phyloP scores from a whole-genome alignment of 2,888 invertebrate genomes.

The Byasa hedistus region DNA sequence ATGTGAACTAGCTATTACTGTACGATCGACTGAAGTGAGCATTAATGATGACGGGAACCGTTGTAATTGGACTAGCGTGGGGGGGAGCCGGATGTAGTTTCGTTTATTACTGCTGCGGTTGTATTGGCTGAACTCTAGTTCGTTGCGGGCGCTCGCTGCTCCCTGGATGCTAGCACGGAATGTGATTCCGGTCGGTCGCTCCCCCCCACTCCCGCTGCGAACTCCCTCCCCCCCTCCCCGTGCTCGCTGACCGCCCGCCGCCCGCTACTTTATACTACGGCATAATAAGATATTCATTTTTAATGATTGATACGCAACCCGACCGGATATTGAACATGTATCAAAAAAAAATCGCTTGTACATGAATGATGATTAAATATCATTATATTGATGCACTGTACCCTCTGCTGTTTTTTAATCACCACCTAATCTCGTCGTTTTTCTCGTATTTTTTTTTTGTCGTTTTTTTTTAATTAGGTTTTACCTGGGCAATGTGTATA shows the following conservation, averaged over 20 bases:
- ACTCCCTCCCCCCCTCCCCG: background rate
- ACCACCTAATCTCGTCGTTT: constrained; percentile 59
- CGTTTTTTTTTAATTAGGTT: constrained; percentile 67
- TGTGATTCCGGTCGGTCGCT: constrained; percentile 71
- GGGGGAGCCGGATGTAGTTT: constrained; percentile 64
- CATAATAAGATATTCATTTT: constrained; percentile 77
- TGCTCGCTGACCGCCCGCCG: constrained; percentile 44
- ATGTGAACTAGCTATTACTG: constrained; percentile 69
- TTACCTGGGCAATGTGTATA: constrained; percentile 77
- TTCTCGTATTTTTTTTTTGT: constrained; percentile 37
- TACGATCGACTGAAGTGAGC: constrained; percentile 73
- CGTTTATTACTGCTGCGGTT: constrained; percentile 56
- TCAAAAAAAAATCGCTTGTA: constrained; percentile 85
- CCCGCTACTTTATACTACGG: constrained; percentile 64
- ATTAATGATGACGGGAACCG: constrained; percentile 50
- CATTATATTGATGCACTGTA: constrained; percentile 87
- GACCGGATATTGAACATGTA: constrained; percentile 72
- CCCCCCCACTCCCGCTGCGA: constrained; percentile 46
- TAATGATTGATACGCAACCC: constrained; percentile 59
- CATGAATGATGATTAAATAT: constrained; percentile 85
- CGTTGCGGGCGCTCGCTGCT: constrained; percentile 47
- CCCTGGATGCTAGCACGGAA: constrained; percentile 65
- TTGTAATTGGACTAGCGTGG: background rate
- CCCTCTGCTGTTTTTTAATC: constrained; percentile 74
- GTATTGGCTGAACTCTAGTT: constrained; percentile 54